A percentile compares a stretch with the other conserved stretches of the same genome.
Evolutionary conservation across 2,113 vertebrate species (phyloP).

Genomic region (Rhinolophus ferrumequinum): DNA sequence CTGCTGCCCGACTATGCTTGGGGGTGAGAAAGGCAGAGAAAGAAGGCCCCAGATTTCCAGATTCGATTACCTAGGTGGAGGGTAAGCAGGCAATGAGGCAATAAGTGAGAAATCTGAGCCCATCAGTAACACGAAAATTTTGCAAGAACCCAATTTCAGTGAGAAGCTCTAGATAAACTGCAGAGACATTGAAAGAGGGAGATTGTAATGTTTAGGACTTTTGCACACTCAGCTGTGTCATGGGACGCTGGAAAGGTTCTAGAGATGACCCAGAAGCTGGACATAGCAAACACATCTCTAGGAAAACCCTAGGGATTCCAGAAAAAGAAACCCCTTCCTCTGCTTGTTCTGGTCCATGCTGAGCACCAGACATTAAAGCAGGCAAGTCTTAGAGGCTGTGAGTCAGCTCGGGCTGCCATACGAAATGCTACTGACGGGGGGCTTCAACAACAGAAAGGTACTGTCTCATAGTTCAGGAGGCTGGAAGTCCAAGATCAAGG

Average conservation of each 20-base stretch:
- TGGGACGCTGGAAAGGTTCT: background rate
- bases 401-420: background rate
- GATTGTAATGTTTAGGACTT: background rate
- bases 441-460: no score
- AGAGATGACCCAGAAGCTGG: background rate
- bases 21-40: background rate
- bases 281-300: background rate
- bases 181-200: background rate
- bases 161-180: background rate
- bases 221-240: background rate
- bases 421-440: background rate
- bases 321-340: background rate
- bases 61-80: fast-evolving
- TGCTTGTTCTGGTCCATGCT: background rate
- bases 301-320: background rate
- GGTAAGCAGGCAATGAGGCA: background rate
- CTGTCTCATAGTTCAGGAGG: background rate
- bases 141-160: background rate
- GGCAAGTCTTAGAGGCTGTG: background rate
- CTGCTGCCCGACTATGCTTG: no score
- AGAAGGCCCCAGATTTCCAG: background rate
- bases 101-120: background rate
- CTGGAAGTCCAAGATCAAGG: background rate
- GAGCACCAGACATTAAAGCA: background rate
- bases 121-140: background rate